Evolutionary conservation across 1,140 invertebrate species (phyloP).

Genomic region (Propsilocerus akamusi): DNA sequence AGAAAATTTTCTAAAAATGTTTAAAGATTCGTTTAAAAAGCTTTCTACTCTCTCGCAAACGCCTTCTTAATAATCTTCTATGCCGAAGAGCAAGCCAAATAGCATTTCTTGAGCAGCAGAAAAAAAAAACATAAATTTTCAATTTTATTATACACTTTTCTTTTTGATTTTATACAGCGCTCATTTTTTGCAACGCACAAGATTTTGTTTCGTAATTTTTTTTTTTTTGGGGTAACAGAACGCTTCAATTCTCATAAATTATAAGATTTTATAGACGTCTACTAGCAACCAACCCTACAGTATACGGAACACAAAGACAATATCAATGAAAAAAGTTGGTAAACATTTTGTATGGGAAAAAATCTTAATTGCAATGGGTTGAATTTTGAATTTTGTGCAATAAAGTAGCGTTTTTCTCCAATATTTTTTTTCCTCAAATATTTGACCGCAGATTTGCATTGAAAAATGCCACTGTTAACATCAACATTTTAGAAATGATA

Average conservation of each 20-base stretch:
- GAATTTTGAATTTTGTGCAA: too few relatives aligned
- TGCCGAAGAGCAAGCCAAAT: not conserved
- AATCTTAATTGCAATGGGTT: too few relatives aligned
- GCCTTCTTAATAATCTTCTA: not conserved
- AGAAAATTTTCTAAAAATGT: not conserved
- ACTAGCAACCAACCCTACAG: too few relatives aligned
- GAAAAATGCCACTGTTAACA: too few relatives aligned
- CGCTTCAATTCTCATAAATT: slow-evolving; percentile 1
- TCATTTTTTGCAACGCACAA: not conserved
- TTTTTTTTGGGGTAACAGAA: not conserved
- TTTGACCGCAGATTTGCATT: too few relatives aligned
- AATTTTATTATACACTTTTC: slow-evolving; percentile 3
- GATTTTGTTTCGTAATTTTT: not conserved
- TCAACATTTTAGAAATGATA: too few relatives aligned
- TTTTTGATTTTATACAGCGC: not conserved
- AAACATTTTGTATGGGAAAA: too few relatives aligned
- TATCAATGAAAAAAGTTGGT: too few relatives aligned
- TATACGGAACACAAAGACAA: too few relatives aligned
- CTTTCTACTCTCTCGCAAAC: not conserved
- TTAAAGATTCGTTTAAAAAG: slow-evolving; percentile 1
- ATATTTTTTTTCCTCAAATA: too few relatives aligned
- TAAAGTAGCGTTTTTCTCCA: too few relatives aligned
- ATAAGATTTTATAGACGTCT: slow-evolving; percentile 2
- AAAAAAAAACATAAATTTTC: not conserved
- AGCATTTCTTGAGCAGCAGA: not conserved